These are phyloP conservation scores for Paramuricea clavata DNA, from an alignment of 92 coral and sea anemone genomes.

Conservation along the genomic window DNA sequence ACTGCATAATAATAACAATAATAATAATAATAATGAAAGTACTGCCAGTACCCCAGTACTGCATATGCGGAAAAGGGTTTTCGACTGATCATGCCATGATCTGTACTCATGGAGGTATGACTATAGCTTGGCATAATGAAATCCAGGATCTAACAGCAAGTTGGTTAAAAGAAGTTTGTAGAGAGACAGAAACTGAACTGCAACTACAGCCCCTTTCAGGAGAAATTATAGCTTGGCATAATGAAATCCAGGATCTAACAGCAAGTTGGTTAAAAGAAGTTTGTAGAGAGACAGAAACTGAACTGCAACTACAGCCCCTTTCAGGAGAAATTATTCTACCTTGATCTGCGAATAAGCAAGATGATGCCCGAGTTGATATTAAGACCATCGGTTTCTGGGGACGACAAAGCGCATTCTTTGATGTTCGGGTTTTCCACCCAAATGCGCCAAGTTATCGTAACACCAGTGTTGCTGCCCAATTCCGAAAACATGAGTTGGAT, in stretches of 20 bases:
- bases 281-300: not conserved
- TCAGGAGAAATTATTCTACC: not conserved
- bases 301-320: not conserved
- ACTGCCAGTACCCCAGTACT: not conserved
- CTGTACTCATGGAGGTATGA: not conserved
- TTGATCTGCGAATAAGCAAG: not conserved
- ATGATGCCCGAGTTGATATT: not conserved
- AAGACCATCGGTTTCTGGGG: not conserved
- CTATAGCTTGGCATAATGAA: not conserved
- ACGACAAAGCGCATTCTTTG: not conserved
- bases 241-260: not conserved
- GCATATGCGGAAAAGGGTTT: not conserved
- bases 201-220: not conserved
- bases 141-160: not conserved
- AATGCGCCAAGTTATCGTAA: constrained; percentile 20
- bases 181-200: not conserved
- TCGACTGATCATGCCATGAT: not conserved
- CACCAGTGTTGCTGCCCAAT: not conserved
- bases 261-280: not conserved
- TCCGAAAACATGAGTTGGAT: not conserved
- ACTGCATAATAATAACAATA: too few species aligned
- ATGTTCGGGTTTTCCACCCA: not conserved
- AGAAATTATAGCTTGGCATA: not conserved
- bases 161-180: not conserved
- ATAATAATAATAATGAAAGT: too few species aligned